Percentiles rank a stretch among this genome's conserved stretches.
Conservation (phyloP, 2,888 invertebrate genomes). For the Catocala sponsa region DNA sequence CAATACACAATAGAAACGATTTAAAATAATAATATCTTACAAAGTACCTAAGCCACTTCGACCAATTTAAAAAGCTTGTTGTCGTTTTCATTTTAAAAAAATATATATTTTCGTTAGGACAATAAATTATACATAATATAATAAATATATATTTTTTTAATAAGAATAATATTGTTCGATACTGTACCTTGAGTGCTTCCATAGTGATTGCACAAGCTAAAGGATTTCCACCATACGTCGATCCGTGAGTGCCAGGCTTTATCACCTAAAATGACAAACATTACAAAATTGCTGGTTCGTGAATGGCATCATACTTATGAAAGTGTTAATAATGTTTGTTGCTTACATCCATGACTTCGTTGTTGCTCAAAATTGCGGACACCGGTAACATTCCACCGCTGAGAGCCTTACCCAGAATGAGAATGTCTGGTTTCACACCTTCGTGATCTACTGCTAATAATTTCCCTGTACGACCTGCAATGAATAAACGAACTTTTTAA, state of each 20-base stretch:
- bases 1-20: no score
- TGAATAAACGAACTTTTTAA: not conserved
- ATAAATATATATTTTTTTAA: no score
- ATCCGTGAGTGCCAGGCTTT: constrained; percentile 97
- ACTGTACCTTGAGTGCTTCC: constrained; percentile 90
- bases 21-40: no score
- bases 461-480: constrained; percentile 94
- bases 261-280: constrained; percentile 79
- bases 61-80: no score
- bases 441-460: constrained; percentile 95
- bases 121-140: no score
- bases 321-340: no score
- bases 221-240: constrained; percentile 98
- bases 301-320: no score
- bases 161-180: not conserved
- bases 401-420: constrained; percentile 97
- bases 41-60: no score
- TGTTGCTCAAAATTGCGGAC: constrained; percentile 95
- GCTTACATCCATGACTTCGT: constrained; percentile 92
- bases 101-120: no score
- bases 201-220: constrained; percentile 95
- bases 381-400: constrained; percentile 97
- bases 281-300: not conserved
- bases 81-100: no score
- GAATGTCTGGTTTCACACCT: constrained; percentile 95